phyloP scores from a whole-genome alignment of 2,113 vertebrate species.

The Gymnobelideus leadbeateri region DNA sequence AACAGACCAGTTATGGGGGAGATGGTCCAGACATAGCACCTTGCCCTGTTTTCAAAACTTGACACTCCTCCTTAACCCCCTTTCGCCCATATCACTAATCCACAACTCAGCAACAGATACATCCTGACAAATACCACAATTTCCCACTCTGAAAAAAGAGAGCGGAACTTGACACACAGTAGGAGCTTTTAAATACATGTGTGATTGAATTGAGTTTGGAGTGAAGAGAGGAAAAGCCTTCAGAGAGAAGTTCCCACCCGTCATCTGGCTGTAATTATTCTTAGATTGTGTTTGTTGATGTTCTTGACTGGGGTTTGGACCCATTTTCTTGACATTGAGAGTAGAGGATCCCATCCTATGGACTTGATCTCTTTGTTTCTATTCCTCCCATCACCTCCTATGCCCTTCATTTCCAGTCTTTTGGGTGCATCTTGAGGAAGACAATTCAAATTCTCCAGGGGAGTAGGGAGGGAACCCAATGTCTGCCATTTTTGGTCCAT shows the following conservation, averaged over 20 bases:
- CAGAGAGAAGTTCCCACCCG: background rate
- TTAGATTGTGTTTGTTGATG: background rate
- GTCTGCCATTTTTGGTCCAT: background rate
- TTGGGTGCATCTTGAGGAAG: background rate
- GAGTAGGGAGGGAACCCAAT: background rate
- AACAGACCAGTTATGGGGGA: background rate
- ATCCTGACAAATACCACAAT: background rate
- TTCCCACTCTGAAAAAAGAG: background rate
- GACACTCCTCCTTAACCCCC: background rate
- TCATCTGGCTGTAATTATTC: background rate
- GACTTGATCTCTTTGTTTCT: background rate
- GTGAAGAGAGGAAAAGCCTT: background rate
- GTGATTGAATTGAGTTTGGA: background rate
- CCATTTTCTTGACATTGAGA: background rate
- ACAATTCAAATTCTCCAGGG: background rate
- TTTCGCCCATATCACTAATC: background rate
- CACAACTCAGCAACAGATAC: background rate
- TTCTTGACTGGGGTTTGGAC: background rate
- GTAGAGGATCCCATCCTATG: background rate
- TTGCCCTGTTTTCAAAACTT: background rate
- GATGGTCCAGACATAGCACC: background rate
- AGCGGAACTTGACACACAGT: background rate
- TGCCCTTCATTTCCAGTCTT: background rate
- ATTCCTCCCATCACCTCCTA: background rate
- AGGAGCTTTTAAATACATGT: background rate